Evolutionary conservation across 2,888 invertebrate species (phyloP), one percentile per base, ranked within the genome.

Genomic region (Apeira syringaria): DNA sequence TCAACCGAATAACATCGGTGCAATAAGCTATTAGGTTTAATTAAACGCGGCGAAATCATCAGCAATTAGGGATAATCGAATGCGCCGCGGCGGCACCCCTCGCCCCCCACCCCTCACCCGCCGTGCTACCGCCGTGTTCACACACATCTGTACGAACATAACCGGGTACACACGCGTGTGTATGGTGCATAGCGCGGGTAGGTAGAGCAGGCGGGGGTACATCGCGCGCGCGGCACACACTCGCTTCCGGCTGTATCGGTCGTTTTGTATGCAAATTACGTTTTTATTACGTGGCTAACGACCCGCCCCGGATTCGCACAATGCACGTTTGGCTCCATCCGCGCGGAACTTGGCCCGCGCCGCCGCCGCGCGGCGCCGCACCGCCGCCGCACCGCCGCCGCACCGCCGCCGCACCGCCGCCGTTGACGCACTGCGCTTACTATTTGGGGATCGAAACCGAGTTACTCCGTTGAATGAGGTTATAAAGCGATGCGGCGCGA

Each of bases 21-120:
- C 53, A 50, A 53, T 50, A 53, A 53, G 48, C 48, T 43, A 50
- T 57, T 56, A 47, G 18, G 41, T 50, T 56, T 59, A 49, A 61
- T 64, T 57, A 50, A 56, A 60, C 53, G 42, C 51, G 53, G 50
- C 39, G 46, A 50, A 59, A 61, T 61, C 53, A 57, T 54, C 52
- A 51, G 45, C 53, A 60, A 64, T 65, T 59, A 60, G 43, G 41
- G 35, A 37, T 58, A 56, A 63, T 58, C 56, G 51, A 51, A 58
- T 38, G 53, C 35, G 28, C 28, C n/a, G 44, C 32, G 22, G 31
- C 11, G 15, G 2, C 28, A 1, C 1, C 8, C 25, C 10, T 8
- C 25, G 17, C 22, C 28, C 7, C 41, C 30, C 13, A 12, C 24
- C 24, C 2, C 12, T 9, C 1, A 0, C 15, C 26, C 6, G 11